Conservation (phyloP, 2,113 vertebrate species). For the Etheostoma spectabile region DNA sequence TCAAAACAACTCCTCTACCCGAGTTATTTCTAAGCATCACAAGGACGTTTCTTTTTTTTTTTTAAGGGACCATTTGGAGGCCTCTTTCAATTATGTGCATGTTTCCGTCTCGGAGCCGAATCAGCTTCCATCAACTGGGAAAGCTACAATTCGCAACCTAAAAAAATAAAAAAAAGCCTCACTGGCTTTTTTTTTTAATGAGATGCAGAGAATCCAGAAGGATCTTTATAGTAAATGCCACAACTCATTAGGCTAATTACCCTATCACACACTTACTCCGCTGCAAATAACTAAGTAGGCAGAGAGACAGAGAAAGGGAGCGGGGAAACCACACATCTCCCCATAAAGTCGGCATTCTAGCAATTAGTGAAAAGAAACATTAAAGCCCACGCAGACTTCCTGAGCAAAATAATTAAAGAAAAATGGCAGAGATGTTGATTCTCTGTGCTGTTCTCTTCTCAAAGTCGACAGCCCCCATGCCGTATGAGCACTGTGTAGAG, state of each 20-base stretch:
- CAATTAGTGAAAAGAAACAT: conserved; percentile 82
- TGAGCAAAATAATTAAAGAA: conserved; percentile 71
- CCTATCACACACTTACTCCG: conserved; percentile 81
- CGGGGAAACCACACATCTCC: conserved; percentile 73
- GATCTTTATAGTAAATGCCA: conserved; percentile 81
- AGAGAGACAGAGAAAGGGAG: conserved; percentile 63
- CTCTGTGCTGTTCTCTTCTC: conserved; percentile 48
- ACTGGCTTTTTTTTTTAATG: conserved; percentile 76
- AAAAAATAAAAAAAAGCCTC: conserved; percentile 70
- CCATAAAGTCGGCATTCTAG: conserved; percentile 75
- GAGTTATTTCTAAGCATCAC: conserved; percentile 28
- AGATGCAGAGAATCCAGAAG: conserved; percentile 74
- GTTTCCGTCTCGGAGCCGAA: conserved; percentile 53
- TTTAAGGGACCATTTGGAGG: conserved; percentile 38
- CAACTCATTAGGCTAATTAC: conserved; percentile 85
- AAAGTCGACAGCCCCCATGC: conserved; percentile 56
- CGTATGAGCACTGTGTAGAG: conserved; percentile 26
- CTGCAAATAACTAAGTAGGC: conserved; percentile 82
- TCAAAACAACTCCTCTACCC: conserved; percentile 35
- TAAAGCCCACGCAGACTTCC: conserved; percentile 71
- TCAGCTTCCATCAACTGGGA: conserved; percentile 39
- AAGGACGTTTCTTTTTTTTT: conserved; percentile 54
- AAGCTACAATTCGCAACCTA: conserved; percentile 38
- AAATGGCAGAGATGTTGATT: conserved; percentile 67
- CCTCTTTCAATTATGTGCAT: conserved; percentile 63